Conservation (phyloP, 2,113 vertebrate species). For the Melierax canorus region DNA sequence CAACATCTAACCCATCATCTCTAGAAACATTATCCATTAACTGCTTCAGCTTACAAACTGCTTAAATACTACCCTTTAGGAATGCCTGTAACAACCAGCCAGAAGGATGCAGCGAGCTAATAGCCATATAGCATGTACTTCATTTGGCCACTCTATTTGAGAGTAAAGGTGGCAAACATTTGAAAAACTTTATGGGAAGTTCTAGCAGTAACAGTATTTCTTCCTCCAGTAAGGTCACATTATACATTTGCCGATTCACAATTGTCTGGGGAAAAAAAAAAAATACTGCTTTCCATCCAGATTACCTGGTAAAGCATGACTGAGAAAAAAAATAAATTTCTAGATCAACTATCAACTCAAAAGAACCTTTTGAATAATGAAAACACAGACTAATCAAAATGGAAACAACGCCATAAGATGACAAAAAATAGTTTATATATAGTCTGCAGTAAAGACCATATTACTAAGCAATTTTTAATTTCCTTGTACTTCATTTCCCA, state of each 20-base stretch:
- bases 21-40: neutral
- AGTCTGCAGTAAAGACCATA: constrained; percentile 6
- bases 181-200: neutral
- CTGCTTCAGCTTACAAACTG: neutral
- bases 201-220: neutral
- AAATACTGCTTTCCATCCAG: neutral
- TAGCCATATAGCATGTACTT: accelerated
- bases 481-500: neutral
- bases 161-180: neutral
- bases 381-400: constrained; percentile 4
- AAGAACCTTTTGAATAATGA: neutral
- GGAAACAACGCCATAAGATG: neutral
- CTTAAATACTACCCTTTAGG: neutral
- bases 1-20: neutral
- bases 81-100: neutral
- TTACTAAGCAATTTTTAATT: neutral
- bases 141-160: neutral
- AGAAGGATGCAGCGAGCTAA: neutral
- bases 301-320: neutral
- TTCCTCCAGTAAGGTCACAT: neutral
- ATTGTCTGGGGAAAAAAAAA: neutral
- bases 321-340: neutral
- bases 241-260: neutral
- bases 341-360: neutral
- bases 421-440: neutral